Evolutionary conservation across 2,113 vertebrate genomes (phyloP).

Genomic region (Nyctibius bracteatus): DNA sequence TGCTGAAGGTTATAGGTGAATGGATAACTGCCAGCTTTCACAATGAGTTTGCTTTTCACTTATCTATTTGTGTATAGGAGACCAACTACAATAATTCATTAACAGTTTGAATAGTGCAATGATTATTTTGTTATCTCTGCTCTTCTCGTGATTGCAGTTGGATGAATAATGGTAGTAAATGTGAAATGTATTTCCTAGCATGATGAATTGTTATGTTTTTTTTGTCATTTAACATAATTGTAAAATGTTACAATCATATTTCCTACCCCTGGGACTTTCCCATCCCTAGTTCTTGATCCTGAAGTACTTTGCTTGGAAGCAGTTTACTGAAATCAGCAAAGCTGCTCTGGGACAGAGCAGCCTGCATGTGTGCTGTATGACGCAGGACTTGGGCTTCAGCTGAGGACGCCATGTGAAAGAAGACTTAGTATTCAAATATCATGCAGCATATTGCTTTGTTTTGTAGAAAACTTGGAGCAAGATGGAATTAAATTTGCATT

Average conservation of each 20-base stretch:
- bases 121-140: constrained; percentile 9
- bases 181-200: not conserved
- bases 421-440: not conserved
- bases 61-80: not conserved
- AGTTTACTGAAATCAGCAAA: not conserved
- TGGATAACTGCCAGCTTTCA: not conserved
- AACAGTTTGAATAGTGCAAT: not conserved
- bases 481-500: not conserved
- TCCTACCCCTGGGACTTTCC: not conserved
- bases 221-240: not conserved
- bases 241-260: not conserved
- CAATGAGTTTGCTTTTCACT: not conserved
- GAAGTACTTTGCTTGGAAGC: not conserved
- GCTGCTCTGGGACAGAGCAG: not conserved
- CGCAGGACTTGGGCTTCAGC: not conserved
- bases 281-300: not conserved
- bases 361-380: not conserved
- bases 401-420: not conserved
- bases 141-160: not conserved
- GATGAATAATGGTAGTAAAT: not conserved
- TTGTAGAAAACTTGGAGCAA: not conserved
- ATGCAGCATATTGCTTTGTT: not conserved
- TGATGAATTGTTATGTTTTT: not conserved
- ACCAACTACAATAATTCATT: not conserved
- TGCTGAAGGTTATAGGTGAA: constrained; percentile 10